These are phyloP conservation scores for Miniopterus natalensis DNA, from an alignment of 2,113 vertebrate species.

Conservation along the genomic window DNA sequence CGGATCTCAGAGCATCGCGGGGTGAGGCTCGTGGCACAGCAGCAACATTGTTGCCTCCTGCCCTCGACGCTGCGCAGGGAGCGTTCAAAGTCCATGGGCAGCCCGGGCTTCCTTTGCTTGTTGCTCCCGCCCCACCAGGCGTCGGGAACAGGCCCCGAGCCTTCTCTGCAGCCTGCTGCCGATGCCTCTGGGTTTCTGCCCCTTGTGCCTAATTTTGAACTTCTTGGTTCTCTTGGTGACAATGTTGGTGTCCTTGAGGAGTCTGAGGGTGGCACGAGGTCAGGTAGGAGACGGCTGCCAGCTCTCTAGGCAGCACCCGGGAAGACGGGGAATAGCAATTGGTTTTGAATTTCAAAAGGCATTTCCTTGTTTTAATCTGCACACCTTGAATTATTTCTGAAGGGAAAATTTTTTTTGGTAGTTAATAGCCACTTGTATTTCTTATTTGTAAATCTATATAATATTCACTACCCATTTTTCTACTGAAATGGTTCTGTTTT, in stretches of 20 bases:
- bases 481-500: background rate
- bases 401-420: background rate
- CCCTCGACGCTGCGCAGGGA: background rate
- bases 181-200: conserved; percentile 95
- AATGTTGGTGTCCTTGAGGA: no score
- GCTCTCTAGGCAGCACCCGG: no score
- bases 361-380: background rate
- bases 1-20: conserved; percentile 90
- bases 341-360: background rate
- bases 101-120: conserved; percentile 93
- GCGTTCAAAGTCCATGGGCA: conserved; percentile 89
- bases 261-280: conserved; percentile 89
- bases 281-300: no score
- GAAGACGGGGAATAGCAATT: background rate
- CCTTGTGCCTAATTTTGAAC: conserved; percentile 94
- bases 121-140: conserved; percentile 95
- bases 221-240: conserved; percentile 96
- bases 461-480: background rate
- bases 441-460: background rate
- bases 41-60: background rate
- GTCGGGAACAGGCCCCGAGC: conserved; percentile 95
- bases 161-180: conserved; percentile 93
- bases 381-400: background rate
- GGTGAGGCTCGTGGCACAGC: conserved; percentile 78
- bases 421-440: background rate